Percentiles rank a stretch among this genome's conserved stretches.
These are phyloP conservation scores for Temnothorax curvispinosus DNA, from an alignment of 1,140 invertebrate species.

Conservation along the genomic window DNA sequence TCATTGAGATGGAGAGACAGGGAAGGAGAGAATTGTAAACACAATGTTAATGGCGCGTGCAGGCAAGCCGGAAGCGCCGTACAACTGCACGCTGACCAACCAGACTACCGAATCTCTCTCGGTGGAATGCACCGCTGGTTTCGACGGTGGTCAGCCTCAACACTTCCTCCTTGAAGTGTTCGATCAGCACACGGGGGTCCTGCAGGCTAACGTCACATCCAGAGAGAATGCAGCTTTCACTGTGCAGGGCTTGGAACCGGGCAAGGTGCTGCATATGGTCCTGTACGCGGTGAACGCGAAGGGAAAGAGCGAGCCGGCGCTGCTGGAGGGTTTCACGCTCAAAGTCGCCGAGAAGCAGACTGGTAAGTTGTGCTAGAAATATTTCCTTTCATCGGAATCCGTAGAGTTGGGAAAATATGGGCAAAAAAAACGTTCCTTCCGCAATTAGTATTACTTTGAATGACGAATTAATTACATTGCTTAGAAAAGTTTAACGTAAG, in stretches of 20 bases:
- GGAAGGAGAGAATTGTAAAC: constrained; percentile 29
- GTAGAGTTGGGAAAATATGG: background rate
- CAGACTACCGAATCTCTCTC: constrained; percentile 92
- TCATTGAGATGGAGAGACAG: background rate
- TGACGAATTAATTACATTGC: background rate
- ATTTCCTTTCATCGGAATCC: background rate
- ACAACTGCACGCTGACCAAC: constrained; percentile 93
- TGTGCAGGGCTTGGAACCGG: constrained; percentile 90
- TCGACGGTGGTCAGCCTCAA: constrained; percentile 92
- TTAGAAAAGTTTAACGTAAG: background rate
- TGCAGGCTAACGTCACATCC: constrained; percentile 90
- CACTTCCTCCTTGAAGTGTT: constrained; percentile 91
- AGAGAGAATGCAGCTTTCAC: constrained; percentile 89
- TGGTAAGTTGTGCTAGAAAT: constrained; percentile 86
- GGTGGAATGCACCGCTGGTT: constrained; percentile 91
- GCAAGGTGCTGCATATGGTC: constrained; percentile 89
- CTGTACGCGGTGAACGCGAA: constrained; percentile 94
- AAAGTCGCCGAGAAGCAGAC: constrained; percentile 93
- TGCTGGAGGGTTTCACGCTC: constrained; percentile 93
- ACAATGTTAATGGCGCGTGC: constrained; percentile 71
- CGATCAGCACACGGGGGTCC: constrained; percentile 88
- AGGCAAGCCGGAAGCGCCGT: constrained; percentile 92
- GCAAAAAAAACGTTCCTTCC: background rate
- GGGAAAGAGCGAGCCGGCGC: constrained; percentile 92
- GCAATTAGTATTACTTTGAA: background rate